Conservation (phyloP, 2,113 vertebrate species). For the Verasper variegatus region DNA sequence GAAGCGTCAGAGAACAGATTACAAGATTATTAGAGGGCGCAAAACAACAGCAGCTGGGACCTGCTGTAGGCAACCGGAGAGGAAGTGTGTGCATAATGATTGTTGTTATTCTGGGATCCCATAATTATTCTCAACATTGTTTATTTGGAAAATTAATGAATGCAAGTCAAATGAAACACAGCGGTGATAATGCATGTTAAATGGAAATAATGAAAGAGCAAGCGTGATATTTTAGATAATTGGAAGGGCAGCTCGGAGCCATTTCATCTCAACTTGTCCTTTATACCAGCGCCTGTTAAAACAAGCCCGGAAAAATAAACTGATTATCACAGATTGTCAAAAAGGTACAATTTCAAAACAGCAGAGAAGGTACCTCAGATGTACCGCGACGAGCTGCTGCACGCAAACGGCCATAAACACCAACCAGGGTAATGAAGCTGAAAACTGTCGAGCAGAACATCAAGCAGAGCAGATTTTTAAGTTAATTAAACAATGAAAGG, state of each 20-base stretch:
- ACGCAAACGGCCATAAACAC: slow-evolving; percentile 3
- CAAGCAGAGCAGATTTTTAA: slow-evolving; percentile 20
- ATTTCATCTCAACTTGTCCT: slow-evolving; percentile 5
- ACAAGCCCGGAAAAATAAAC: slow-evolving; percentile 10
- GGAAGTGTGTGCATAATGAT: slow-evolving; percentile 9
- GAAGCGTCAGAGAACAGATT: slow-evolving; percentile 19
- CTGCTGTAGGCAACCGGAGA: slow-evolving; percentile 6
- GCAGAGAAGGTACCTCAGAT: slow-evolving; percentile 6
- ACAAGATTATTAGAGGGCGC: slow-evolving; percentile 26
- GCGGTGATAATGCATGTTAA: neutral
- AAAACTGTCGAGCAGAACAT: slow-evolving; percentile 18
- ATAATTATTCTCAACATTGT: slow-evolving; percentile 10
- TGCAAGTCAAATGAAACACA: slow-evolving; percentile 3
- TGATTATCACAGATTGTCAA: slow-evolving; percentile 6
- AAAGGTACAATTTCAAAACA: slow-evolving; percentile 5
- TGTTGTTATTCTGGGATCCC: slow-evolving; percentile 12
- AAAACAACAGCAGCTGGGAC: slow-evolving; percentile 36
- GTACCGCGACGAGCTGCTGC: slow-evolving; percentile 11
- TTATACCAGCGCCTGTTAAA: neutral
- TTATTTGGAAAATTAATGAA: slow-evolving; percentile 28
- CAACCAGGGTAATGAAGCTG: slow-evolving; percentile 14
- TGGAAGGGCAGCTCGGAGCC: neutral
- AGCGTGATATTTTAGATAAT: neutral
- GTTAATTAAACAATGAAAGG: slow-evolving; percentile 27
- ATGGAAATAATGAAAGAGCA: neutral